Conservation (phyloP, 2,797 vertebrate genomes). For the Cossypha caffra region DNA sequence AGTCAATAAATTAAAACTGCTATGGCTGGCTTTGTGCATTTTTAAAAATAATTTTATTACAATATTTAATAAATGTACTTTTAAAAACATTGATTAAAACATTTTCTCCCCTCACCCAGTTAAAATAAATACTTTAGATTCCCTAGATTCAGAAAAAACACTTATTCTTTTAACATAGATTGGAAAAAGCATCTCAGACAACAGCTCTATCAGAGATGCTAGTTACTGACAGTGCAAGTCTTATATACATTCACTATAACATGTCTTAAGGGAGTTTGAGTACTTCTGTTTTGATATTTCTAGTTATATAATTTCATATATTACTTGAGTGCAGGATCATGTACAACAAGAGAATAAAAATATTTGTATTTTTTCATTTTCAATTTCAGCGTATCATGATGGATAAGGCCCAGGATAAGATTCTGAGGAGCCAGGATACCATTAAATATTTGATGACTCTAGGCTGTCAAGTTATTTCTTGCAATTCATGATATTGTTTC, state of each 20-base stretch:
- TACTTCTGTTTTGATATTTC: neutral
- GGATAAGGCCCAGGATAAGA: neutral
- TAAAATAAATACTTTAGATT: neutral
- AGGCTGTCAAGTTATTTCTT: neutral
- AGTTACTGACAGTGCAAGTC: neutral
- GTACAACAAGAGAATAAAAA: neutral
- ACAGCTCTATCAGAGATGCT: neutral
- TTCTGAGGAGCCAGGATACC: neutral
- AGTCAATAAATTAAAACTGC: neutral
- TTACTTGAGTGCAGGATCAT: neutral
- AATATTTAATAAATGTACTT: neutral
- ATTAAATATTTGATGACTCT: neutral
- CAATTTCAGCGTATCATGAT: neutral
- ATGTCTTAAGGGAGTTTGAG: neutral
- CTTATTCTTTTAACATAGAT: neutral
- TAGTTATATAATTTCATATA: neutral
- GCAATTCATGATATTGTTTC: neutral
- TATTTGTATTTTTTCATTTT: neutral
- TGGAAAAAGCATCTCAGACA: neutral
- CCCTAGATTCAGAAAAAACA: neutral
- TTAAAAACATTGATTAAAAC: neutral
- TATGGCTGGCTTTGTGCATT: neutral
- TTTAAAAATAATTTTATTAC: neutral
- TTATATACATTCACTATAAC: neutral
- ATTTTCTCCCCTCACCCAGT: accelerated